A percentile compares a stretch with the other conserved stretches of the same genome.
Conservation (phyloP, 2,888 invertebrate genomes). For the Hydropsyche betteni region DNA sequence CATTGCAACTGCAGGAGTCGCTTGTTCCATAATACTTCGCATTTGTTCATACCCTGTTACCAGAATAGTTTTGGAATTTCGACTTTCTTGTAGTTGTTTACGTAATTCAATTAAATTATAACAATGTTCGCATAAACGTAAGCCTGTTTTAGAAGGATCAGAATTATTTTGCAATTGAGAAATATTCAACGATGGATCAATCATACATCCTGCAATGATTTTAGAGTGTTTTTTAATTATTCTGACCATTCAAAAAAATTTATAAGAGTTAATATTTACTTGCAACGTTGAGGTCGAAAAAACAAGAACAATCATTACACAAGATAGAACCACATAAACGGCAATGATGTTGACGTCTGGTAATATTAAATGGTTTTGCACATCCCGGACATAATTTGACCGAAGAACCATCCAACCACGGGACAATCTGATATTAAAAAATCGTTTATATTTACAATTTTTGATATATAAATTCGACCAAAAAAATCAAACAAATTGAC, state of each 20-base stretch:
- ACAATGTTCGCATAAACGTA: conserved; percentile 81
- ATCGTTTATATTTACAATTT: too few species aligned
- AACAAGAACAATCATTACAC: conserved; percentile 91
- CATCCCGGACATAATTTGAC: conserved; percentile 93
- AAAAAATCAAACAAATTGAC: conserved; percentile 48
- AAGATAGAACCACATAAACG: conserved; percentile 92
- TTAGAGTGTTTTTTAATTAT: not conserved
- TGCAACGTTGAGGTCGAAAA: conserved; percentile 81
- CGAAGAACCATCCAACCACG: conserved; percentile 92
- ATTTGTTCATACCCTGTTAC: conserved; percentile 86
- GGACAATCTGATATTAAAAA: conserved; percentile 68
- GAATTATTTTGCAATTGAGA: conserved; percentile 54
- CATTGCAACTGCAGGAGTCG: conserved; percentile 73
- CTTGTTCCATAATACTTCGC: conserved; percentile 78
- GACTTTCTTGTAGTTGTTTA: conserved; percentile 79
- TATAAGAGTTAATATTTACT: conserved; percentile 65
- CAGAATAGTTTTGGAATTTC: conserved; percentile 81
- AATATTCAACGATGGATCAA: conserved; percentile 60
- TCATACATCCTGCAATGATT: conserved; percentile 60
- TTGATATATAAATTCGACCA: too few species aligned
- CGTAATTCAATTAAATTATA: conserved; percentile 83
- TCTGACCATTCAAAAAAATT: not conserved
- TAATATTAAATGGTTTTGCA: conserved; percentile 85
- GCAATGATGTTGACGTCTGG: conserved; percentile 95
- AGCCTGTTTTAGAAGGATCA: conserved; percentile 63